Percentiles rank a stretch among this genome's conserved stretches.
These are phyloP conservation scores for Tadarida brasiliensis DNA, from an alignment of 2,797 vertebrate species.

Conservation along the genomic window DNA sequence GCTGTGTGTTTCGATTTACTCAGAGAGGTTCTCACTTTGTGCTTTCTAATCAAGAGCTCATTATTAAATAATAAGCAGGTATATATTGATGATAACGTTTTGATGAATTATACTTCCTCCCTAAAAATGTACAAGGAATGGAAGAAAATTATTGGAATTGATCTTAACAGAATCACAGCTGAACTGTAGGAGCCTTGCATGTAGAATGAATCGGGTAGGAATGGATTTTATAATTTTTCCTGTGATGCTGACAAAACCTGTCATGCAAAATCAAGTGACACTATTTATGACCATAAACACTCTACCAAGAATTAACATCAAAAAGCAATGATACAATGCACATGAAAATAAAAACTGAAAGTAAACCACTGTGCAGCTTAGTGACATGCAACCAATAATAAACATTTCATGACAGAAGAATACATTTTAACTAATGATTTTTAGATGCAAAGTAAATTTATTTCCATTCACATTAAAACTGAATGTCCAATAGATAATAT, in stretches of 20 bases:
- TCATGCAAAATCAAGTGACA: not conserved
- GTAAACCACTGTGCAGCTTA: not conserved
- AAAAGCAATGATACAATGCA: not conserved
- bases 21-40: not conserved
- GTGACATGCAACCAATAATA: not conserved
- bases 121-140: not conserved
- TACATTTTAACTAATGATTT: not conserved
- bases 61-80: slow-evolving; percentile 42
- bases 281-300: not conserved
- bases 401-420: not conserved
- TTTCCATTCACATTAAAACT: not conserved
- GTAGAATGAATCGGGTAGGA: not conserved
- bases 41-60: slow-evolving; percentile 1
- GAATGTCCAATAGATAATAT: not conserved
- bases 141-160: slow-evolving; percentile 11
- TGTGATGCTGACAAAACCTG: not conserved
- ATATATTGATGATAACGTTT: not conserved
- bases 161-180: not conserved
- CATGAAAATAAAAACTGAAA: slow-evolving; percentile 41
- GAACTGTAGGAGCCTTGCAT: not conserved
- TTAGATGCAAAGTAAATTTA: not conserved
- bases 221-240: not conserved
- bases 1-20: not conserved
- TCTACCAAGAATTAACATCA: not conserved
- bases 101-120: not conserved